Evolutionary conservation across 2,888 invertebrate species (phyloP), one percentile per base, ranked within the genome.

Genomic region (Apotomis capreana): DNA sequence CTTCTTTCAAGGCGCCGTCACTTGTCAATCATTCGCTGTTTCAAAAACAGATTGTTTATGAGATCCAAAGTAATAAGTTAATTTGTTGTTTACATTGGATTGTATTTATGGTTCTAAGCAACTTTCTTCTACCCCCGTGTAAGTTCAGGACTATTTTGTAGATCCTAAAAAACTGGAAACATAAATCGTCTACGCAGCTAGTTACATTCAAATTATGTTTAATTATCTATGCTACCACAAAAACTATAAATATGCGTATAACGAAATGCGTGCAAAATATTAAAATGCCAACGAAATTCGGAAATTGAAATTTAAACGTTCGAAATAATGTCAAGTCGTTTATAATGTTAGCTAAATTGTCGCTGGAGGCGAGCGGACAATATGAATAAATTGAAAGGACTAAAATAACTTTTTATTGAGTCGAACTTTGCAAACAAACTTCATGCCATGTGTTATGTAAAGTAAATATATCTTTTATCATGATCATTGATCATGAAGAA

Each of bases 21-120:
- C 76, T 81, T 84, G 86, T 89, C 89, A 86, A 87, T 89, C 87
- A 88, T 78, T 82, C 70, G 74, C 65, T 70, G 76, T 68, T 72
- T 68, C 72, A 52, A 72, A 68, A 72, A 54, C 49, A 55, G 70
- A 40, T 67, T 68, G 71, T 67, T 67, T 71, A 71, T 57, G 67
- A 67, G 61, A 67, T 67, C 71, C 44, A 40, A 67, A 62, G 71
- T 71, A 62, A 71, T 71, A 71, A 68, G 61, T 71, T 71, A 68
- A 71, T 71, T 71, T 71, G 49, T 68, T 68, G 67, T 71, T 68
- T 71, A 68, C 57, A 51, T 61, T 57, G 26, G 6, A n/a, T 26
- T 49, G 55, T 71, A 67, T 71, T 71, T 71, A 61, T 51, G 61
- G 67, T 51, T 55, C 46, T 26, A 36, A 57, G 67, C 60, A 15